phyloP scores from a whole-genome alignment of 2,888 invertebrate genomes.

The Oscheius sp. region DNA sequence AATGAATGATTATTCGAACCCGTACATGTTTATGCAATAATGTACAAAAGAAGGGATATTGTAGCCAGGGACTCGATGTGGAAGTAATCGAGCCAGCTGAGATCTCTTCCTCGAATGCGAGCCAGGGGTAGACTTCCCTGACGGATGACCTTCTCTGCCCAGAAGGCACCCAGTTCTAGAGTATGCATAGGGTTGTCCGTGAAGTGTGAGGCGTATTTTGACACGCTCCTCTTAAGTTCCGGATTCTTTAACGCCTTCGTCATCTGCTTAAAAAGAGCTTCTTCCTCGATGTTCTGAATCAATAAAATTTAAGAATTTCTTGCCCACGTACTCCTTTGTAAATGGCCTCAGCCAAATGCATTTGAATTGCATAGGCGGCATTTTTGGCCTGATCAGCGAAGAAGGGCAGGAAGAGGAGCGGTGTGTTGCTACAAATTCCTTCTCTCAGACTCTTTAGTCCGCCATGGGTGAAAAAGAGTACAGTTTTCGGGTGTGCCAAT shows the following conservation, averaged over 20 bases:
- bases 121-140: conserved; percentile 2
- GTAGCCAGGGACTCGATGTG: neutral
- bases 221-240: conserved; percentile 12
- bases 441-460: conserved; percentile 61
- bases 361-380: conserved; percentile 48
- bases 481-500: conserved; percentile 53
- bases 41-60: neutral
- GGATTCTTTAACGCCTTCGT: conserved; percentile 9
- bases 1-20: conserved; percentile 7
- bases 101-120: conserved; percentile 20
- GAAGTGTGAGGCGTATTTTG: conserved; percentile 17
- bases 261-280: conserved; percentile 14
- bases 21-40: conserved; percentile 16
- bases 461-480: conserved; percentile 58
- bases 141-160: conserved; percentile 29
- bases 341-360: conserved; percentile 53
- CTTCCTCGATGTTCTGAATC: conserved; percentile 22
- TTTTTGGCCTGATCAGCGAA: conserved; percentile 58
- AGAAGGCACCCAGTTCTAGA: conserved; percentile 31
- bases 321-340: conserved; percentile 44
- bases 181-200: conserved; percentile 30
- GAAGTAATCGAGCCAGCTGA: conserved; percentile 28
- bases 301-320: neutral
- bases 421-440: conserved; percentile 52
- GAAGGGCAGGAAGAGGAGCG: conserved; percentile 58